phyloP scores from a whole-genome alignment of 2,888 invertebrate species.

The Caenorhabditis sp. region DNA sequence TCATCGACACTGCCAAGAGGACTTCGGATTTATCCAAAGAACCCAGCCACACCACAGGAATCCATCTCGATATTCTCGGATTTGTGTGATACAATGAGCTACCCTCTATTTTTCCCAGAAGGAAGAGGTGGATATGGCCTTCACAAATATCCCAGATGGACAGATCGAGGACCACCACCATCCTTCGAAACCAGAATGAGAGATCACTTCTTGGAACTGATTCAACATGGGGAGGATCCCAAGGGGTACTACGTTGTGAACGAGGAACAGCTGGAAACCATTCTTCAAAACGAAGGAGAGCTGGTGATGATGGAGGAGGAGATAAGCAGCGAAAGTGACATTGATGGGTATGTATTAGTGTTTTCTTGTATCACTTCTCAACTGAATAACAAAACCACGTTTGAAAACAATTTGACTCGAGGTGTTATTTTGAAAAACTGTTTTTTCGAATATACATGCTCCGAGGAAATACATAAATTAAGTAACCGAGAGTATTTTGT shows the following conservation, averaged over 20 bases:
- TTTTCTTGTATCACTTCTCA: no score
- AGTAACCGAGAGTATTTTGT: no score
- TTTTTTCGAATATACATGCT: no score
- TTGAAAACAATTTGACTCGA: no score
- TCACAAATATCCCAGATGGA: background rate
- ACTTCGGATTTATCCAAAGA: background rate
- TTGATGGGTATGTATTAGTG: no score
- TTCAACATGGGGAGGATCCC: background rate
- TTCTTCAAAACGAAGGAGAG: background rate
- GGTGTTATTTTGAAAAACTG: no score
- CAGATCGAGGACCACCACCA: no score
- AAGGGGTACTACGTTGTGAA: background rate
- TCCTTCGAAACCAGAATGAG: background rate
- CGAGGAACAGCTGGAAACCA: background rate
- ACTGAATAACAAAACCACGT: no score
- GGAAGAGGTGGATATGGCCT: constrained; percentile 1
- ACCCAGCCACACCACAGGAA: background rate
- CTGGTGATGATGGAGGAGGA: background rate
- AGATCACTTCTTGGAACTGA: background rate
- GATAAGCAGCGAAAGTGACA: background rate
- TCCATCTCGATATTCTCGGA: background rate
- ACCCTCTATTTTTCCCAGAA: background rate
- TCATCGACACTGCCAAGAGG: background rate
- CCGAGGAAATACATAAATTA: no score
- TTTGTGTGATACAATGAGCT: constrained; percentile 1